Base-by-base conservation (phyloP, 2,888 invertebrate species). In the Cataglyphis albicans region DNA sequence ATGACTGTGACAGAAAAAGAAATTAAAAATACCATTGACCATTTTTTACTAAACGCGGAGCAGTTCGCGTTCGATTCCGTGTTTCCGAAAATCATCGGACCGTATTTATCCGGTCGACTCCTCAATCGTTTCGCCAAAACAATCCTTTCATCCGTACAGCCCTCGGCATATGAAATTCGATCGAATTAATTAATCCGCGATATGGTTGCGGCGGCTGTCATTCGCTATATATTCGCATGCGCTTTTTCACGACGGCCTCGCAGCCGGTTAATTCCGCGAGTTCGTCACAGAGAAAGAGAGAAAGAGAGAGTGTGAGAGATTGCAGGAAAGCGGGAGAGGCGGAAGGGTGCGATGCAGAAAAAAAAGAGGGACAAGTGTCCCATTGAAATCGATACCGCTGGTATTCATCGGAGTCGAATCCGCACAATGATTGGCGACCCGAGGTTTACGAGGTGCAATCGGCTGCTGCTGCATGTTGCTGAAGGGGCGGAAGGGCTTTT, bases 361-460 rank as follows among this genome's bases (percentile, higher is more conserved):
- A 67, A 86, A 84, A 84, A 84, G 81, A 80, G 81, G 74, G 41
- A 84, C 85, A 84, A 87, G 85, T 84, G 84, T 85, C 82, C 83
- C 52, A 78, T 84, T 84, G 87, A 84, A 85, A 89, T 87, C 88
- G 85, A 89, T 87, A 84, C 38, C 57, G 25, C 85, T 81, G 81
- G 83, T 84, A 85, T 89, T 89, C 88, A 81, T 85, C 75, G 85
- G 70, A 85, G 78, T 83, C 88, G 83, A 89, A 81, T 74, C 65
- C 70, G 68, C 41, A 21, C 21, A 65, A 57, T 35, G 68, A 74
- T 67, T 64, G 52, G 82, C 57, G 63, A 75, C 29, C n/a, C 29
- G 63, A 41, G 21, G 12, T 61, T 35, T n/a, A 61, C 57, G 48
- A 59, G 55, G 38, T 80, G 61, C 35, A 21, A 80, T 67, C 67